Evolutionary conservation across 2,888 invertebrate genomes (phyloP).

Genomic region (Coremacera marginata): DNA sequence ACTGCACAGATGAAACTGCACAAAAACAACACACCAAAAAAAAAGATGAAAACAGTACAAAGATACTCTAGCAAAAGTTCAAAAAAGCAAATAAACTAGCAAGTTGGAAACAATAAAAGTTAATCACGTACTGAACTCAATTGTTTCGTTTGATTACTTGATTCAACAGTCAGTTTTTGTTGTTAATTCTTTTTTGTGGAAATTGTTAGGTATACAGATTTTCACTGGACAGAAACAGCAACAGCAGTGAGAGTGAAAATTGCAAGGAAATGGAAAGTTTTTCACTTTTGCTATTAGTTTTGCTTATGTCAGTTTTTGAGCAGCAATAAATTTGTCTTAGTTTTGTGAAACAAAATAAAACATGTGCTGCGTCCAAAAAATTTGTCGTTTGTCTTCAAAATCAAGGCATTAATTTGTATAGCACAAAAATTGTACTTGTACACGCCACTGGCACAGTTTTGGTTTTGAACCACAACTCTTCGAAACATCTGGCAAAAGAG

Average conservation of each 20-base stretch:
- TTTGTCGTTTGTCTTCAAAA: too few species aligned
- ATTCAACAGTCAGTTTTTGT: background rate
- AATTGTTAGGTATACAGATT: background rate
- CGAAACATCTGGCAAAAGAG: background rate
- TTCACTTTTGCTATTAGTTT: too few species aligned
- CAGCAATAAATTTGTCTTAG: too few species aligned
- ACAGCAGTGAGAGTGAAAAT: background rate
- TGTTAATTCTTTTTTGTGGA: background rate
- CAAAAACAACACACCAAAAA: background rate
- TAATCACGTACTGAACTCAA: slow-evolving; percentile 29
- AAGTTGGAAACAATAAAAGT: slow-evolving; percentile 26
- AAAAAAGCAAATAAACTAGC: slow-evolving; percentile 2
- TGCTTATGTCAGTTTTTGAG: too few species aligned
- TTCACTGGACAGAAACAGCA: background rate
- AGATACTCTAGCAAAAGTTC: background rate
- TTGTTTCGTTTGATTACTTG: slow-evolving; percentile 7
- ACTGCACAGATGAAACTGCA: background rate
- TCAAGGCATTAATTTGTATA: too few species aligned
- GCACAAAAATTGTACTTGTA: too few species aligned
- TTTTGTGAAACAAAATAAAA: too few species aligned
- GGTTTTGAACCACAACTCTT: too few species aligned
- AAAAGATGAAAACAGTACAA: background rate
- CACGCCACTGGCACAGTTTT: too few species aligned
- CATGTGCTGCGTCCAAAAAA: too few species aligned
- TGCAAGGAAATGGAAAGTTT: too few species aligned